Evolutionary conservation across 1,140 invertebrate genomes (phyloP).

Genomic region (Potamilus streckersoni): DNA sequence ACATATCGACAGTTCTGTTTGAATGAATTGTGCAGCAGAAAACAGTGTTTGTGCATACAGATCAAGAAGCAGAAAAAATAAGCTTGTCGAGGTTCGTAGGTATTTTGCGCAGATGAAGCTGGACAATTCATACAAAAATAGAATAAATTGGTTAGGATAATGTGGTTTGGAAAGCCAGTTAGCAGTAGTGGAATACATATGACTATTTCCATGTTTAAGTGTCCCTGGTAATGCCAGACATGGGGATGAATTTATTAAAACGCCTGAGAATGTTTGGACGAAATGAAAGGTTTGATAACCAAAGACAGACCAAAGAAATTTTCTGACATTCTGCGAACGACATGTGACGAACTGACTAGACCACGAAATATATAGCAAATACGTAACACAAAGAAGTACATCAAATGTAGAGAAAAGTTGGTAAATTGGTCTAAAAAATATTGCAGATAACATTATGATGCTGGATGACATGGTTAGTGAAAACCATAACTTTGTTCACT

Average conservation of each 20-base stretch:
- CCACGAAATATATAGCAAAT: not conserved
- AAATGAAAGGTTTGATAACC: constrained; percentile 8
- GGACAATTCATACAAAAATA: constrained; percentile 24
- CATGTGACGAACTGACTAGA: constrained; percentile 12
- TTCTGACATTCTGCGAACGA: not conserved
- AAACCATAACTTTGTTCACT: not conserved
- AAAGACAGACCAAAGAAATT: constrained; percentile 16
- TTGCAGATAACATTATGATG: not conserved
- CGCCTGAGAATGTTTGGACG: constrained; percentile 5
- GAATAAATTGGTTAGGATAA: constrained; percentile 24
- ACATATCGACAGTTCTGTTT: constrained; percentile 11
- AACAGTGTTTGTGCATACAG: constrained; percentile 7
- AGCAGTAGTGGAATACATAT: constrained; percentile 32
- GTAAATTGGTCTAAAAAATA: not conserved
- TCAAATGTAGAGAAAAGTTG: not conserved
- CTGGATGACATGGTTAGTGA: not conserved
- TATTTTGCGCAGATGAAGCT: constrained; percentile 17
- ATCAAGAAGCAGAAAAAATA: constrained; percentile 1
- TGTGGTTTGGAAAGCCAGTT: not conserved
- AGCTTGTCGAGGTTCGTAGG: constrained; percentile 2
- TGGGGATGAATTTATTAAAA: constrained; percentile 5
- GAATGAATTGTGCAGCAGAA: not conserved
- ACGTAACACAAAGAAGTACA: too few relatives aligned
- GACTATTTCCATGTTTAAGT: constrained; percentile 16
- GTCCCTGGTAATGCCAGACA: constrained; percentile 11